Base-by-base conservation (phyloP, 2,888 invertebrate species). In the Nomada ruficornis region DNA sequence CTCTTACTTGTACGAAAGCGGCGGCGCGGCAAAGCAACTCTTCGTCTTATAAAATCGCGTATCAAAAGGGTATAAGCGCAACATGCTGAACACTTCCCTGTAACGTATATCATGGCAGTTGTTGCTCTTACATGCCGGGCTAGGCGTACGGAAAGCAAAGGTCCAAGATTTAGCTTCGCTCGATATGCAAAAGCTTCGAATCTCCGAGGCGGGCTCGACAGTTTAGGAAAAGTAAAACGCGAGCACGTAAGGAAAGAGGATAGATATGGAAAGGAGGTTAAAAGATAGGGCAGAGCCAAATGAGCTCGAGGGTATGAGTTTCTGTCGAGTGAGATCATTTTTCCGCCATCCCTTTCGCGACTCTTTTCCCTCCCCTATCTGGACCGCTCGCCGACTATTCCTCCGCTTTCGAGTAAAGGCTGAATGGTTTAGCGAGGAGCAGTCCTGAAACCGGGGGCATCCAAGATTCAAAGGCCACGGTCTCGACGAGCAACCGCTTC, bases 341-440 rank as follows among this genome's bases (percentile, higher is more conserved):
- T 75, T 47, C 62, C 68, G 42, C 26, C 69, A 52, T 70, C 62
- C 50, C 64, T 69, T 59, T 74, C 29, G 57, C 74, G 52, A 72
- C 67, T 67, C 64, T 72, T 54, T 69, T 72, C 23, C 57, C 11
- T 55, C 50, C 44, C 59, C 65, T 26, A 55, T 18, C 29, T 44
- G 18, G 18, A 54, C 75, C 73, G 18, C 68, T 72, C 42, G 62
- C 74, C 64, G 62, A 64, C 68, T 59, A 55, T 65, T 55, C 57
- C 50, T 64, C 65, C 62, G 64, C 67, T 62, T 57, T 71, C 68
- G 84, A 70, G 80, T 83, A 85, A 82, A 83, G 85, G 84, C 81
- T 86, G 88, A 89, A 88, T 84, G 83, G 86, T 86, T 89, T 87
- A 89, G 83, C 82, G 64, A 80, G 64, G 72, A 57, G 60, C 55